phyloP scores from a whole-genome alignment of 2,797 vertebrate species.

The Melanotaenia nigrans region DNA sequence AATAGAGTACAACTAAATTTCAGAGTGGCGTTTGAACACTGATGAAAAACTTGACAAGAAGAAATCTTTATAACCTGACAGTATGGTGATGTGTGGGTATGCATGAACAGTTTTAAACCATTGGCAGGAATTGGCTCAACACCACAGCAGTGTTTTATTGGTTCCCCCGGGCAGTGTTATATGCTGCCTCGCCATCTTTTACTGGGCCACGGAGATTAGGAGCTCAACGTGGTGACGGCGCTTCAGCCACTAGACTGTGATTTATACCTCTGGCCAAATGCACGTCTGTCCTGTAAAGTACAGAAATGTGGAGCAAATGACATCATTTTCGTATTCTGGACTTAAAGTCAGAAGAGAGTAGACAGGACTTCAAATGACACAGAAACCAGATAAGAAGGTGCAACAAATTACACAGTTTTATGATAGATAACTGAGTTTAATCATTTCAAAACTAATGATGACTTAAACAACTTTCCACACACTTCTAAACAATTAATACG shows the following conservation, averaged over 20 bases:
- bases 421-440: neutral
- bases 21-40: constrained; percentile 1
- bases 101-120: constrained; percentile 33
- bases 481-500: neutral
- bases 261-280: constrained; percentile 47
- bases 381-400: neutral
- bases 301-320: constrained; percentile 18
- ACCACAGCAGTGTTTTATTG: constrained; percentile 64
- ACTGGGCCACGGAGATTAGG: constrained; percentile 68
- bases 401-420: neutral
- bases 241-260: constrained; percentile 48
- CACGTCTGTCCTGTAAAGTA: constrained; percentile 18
- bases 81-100: constrained; percentile 17
- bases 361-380: neutral
- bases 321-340: neutral
- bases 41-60: constrained; percentile 7
- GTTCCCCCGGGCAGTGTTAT: constrained; percentile 69
- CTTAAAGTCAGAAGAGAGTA: constrained; percentile 10
- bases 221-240: constrained; percentile 57
- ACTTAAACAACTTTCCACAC: neutral
- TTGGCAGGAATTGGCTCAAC: constrained; percentile 48
- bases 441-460: neutral
- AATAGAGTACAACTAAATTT: neutral
- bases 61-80: constrained; percentile 16
- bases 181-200: constrained; percentile 63